A percentile compares a stretch with the other conserved stretches of the same genome.
These are phyloP conservation scores for Plagodis pulveraria DNA, from an alignment of 2,888 invertebrate genomes.

Conservation along the genomic window DNA sequence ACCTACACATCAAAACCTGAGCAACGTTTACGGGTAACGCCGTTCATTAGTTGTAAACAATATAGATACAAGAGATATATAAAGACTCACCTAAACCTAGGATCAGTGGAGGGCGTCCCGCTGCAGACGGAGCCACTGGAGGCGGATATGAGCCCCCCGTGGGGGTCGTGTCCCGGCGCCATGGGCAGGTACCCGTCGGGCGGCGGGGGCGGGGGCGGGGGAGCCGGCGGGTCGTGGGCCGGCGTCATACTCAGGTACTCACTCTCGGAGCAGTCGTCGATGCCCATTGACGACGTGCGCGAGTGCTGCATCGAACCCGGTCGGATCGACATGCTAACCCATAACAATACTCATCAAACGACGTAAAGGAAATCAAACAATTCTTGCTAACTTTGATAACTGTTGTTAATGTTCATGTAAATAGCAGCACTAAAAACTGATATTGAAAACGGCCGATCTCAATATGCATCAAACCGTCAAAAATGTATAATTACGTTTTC, in stretches of 20 bases:
- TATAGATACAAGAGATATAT: not conserved
- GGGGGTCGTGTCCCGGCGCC: slow-evolving; percentile 77
- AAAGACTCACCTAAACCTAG: slow-evolving; percentile 60
- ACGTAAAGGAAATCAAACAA: not conserved
- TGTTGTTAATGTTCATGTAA: not conserved
- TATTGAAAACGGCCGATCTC: too few species aligned
- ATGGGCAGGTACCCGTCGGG: slow-evolving; percentile 87
- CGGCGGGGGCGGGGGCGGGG: slow-evolving; percentile 24
- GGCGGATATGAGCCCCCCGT: slow-evolving; percentile 71
- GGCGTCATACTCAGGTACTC: slow-evolving; percentile 58
- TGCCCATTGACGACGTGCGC: slow-evolving; percentile 84
- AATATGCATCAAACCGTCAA: too few species aligned
- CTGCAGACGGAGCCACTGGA: slow-evolving; percentile 91
- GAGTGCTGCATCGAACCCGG: slow-evolving; percentile 82
- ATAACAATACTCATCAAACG: not conserved
- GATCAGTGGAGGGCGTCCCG: slow-evolving; percentile 93
- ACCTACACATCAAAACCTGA: too few species aligned
- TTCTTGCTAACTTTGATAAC: not conserved
- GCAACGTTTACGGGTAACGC: too few species aligned
- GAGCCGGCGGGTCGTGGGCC: slow-evolving; percentile 10
- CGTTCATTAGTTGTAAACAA: too few species aligned
- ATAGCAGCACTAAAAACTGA: too few species aligned
- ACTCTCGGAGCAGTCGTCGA: slow-evolving; percentile 41
- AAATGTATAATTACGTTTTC: too few species aligned
- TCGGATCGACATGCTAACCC: slow-evolving; percentile 50